phyloP scores from a whole-genome alignment of 2,888 invertebrate species.

The Arrhopalites spinosus region DNA sequence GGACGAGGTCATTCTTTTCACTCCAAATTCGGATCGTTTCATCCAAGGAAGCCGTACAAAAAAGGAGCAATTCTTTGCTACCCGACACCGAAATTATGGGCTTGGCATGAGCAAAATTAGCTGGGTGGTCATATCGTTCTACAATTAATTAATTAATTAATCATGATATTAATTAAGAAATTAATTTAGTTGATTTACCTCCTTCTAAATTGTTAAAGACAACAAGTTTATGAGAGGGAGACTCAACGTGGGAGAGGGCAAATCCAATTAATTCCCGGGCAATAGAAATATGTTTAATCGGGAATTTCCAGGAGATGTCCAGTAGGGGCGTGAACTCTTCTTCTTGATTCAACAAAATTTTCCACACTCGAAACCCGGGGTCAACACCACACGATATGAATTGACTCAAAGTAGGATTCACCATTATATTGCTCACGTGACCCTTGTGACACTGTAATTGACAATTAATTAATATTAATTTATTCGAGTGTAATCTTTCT shows the following conservation, averaged over 20 bases:
- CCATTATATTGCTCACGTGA: constrained; percentile 44
- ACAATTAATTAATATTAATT: not conserved
- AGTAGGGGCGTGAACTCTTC: constrained; percentile 55
- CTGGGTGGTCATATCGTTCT: constrained; percentile 52
- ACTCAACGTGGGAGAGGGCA: constrained; percentile 50
- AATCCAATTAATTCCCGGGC: constrained; percentile 52
- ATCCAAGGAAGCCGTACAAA: constrained; percentile 52
- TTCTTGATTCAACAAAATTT: constrained; percentile 45
- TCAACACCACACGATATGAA: constrained; percentile 49
- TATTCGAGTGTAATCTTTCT: not conserved
- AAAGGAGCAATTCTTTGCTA: constrained; percentile 45
- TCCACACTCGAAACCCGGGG: constrained; percentile 54
- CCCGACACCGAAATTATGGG: constrained; percentile 51
- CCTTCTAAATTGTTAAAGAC: constrained; percentile 52
- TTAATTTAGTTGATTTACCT: constrained; percentile 36
- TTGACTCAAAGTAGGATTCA: constrained; percentile 52
- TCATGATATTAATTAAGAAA: not conserved
- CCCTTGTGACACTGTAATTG: constrained; percentile 47
- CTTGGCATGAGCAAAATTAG: constrained; percentile 45
- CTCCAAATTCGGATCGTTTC: constrained; percentile 54
- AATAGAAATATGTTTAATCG: constrained; percentile 45
- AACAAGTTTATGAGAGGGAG: constrained; percentile 48
- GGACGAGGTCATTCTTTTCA: constrained; percentile 49
- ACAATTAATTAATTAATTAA: not conserved
- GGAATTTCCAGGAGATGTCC: constrained; percentile 53